Base-by-base conservation (phyloP, 1,140 invertebrate genomes). In the Trigoniulus corallinus region DNA sequence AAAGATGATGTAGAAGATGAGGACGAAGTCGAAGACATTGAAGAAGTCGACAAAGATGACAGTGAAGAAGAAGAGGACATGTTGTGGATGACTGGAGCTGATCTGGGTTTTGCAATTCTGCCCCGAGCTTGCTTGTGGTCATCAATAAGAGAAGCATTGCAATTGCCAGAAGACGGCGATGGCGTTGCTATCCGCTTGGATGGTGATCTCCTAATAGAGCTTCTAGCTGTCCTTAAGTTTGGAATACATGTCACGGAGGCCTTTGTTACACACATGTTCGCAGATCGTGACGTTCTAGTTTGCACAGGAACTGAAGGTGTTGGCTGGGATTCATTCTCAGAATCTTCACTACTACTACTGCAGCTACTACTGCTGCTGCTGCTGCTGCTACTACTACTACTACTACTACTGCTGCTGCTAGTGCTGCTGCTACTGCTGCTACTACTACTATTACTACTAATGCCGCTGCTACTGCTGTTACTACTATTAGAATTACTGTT, bases 31-130 rank as follows among this genome's bases (percentile, higher is more conserved):
- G 21, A 23, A 47, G 46, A 47, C 25, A 25, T 22, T 18, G 46
- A 47, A 10, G 46, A 47, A 25, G 46, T 29, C n/a, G 46, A 47
- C 46, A 24, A 47, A 40, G 46, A 47, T 24, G 46, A 47, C n/a
- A 24, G 26, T 15, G 23, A 25, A 47, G 4, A 4, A 10, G 42
- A 44, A 24, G 37, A 39, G 37, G 37, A 7, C 29, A 34, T 34
- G 7, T 34, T 34, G 29, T 34, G 7, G 29, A 34, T 7, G 7
- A 34, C 7, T 7, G 15, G 29, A 34, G n/a, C n/a, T n/a, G n/a
- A n/a, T 12, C 34, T 39, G 34, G 34, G 34, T 39, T 39, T 39
- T 39, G 10, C n/a, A n/a, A 10, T 12, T n/a, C 10, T n/a, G n/a
- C 34, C n/a, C 10, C 10, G n/a, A n/a, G n/a, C 10, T 12, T 39